Percentiles rank a stretch among this genome's conserved stretches.
These are phyloP conservation scores for Hepsetus odoe DNA, from an alignment of 2,113 vertebrate species.

Conservation along the genomic window DNA sequence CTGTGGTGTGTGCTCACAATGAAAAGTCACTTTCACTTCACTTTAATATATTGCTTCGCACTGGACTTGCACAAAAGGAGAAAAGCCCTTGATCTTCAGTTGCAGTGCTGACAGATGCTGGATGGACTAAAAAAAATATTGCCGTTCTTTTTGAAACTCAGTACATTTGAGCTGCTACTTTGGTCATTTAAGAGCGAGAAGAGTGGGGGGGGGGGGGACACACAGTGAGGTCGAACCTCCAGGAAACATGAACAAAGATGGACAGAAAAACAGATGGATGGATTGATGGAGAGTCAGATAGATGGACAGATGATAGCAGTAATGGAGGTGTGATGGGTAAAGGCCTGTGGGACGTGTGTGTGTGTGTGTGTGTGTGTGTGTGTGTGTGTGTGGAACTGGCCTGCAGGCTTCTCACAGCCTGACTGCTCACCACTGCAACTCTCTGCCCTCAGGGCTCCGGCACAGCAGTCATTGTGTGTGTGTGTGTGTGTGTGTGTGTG, in stretches of 20 bases:
- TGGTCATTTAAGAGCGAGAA: neutral
- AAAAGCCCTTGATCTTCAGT: too few species aligned
- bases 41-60: too few species aligned
- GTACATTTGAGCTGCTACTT: too few species aligned
- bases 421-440: slow-evolving; percentile 21
- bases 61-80: too few species aligned
- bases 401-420: slow-evolving; percentile 33
- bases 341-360: slow-evolving; percentile 17
- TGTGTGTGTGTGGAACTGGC: slow-evolving; percentile 11
- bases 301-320: neutral
- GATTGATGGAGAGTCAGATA: neutral
- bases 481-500: slow-evolving; percentile 19
- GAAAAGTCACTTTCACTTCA: too few species aligned
- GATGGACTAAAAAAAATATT: too few species aligned
- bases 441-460: slow-evolving; percentile 31
- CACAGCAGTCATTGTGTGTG: slow-evolving; percentile 15
- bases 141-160: too few species aligned
- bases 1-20: too few species aligned
- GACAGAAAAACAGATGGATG: slow-evolving; percentile 17
- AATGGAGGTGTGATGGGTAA: slow-evolving; percentile 19
- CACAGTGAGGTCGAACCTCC: neutral
- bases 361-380: neutral
- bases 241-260: neutral
- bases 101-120: too few species aligned
- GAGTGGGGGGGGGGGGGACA: neutral